Evolutionary conservation across 2,113 vertebrate genomes (phyloP), one percentile per base, ranked within the genome.

Genomic region (Xenus cinereus): DNA sequence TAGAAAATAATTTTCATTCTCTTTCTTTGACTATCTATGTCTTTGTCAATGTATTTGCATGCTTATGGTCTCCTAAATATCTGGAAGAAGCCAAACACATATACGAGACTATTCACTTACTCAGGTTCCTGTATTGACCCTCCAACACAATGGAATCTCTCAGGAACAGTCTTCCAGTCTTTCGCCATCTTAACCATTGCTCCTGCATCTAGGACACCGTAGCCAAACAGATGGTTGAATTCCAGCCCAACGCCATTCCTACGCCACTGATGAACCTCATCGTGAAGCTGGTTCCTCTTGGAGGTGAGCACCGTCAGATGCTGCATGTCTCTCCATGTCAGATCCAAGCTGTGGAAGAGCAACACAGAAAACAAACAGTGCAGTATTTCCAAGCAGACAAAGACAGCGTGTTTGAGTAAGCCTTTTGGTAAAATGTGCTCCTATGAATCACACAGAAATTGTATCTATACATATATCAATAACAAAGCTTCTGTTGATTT

Each of bases 241-340:
- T 99, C 99, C 37, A 99, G 98, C 78, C 99, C 99, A 10, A 99
- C 99, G 0, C 99, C 99, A 1, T 99, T 99, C 81, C 99, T 98
- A 27, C 99, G 98, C 99, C 99, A 99, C 66, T 99, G 98, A 87
- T 99, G 99, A 54, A 99, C 99, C 90, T 99, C 99, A 1, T 99
- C 99, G 0, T 99, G 99, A 23, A 99, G 99, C 95, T 99, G 99
- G 97, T 99, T 99, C 97, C 99, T 98, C 97, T 99, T 99, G 82
- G 99, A 99, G 46, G 99, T 99, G 84, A 99, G 98, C 72, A 99
- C 99, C 4, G 99, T 99, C 90, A 99, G 97, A 74, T 99, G 99
- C 92, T 99, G 99, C 98, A 99, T 98, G 97, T 99, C 99, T 77
- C 99, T 98, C 99, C 99, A 99, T 1, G 99, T 99, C 96, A 99